These are phyloP conservation scores for Hypercompe scribonia DNA, from an alignment of 2,888 invertebrate genomes.

Conservation along the genomic window DNA sequence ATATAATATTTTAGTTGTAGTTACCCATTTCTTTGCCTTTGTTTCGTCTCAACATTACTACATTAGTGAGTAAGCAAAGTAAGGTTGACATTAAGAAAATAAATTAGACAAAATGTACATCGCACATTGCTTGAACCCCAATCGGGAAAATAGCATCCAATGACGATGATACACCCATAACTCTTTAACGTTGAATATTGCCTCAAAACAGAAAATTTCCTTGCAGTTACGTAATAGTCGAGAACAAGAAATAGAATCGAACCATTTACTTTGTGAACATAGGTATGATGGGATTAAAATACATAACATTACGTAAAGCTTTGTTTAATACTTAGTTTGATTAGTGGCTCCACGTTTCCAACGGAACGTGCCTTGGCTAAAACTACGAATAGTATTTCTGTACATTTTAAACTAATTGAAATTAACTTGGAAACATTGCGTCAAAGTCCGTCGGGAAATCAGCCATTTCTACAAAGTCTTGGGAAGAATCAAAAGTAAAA, in stretches of 20 bases:
- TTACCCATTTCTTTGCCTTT: too few species aligned
- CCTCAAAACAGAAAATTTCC: not conserved
- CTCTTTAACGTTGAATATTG: not conserved
- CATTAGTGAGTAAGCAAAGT: too few species aligned
- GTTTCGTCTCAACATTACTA: too few species aligned
- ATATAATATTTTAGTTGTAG: too few species aligned
- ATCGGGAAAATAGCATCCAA: too few species aligned
- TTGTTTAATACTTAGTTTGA: not conserved
- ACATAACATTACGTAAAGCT: not conserved
- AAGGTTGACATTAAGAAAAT: too few species aligned
- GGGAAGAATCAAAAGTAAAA: not conserved
- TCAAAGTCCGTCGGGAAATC: not conserved
- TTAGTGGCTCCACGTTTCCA: not conserved
- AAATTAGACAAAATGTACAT: too few species aligned
- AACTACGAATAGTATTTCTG: constrained; percentile 28
- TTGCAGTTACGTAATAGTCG: not conserved
- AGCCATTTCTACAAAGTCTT: not conserved
- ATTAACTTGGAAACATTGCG: not conserved
- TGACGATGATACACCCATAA: not conserved
- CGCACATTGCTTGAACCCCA: too few species aligned
- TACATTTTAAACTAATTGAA: constrained; percentile 1
- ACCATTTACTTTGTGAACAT: too few species aligned
- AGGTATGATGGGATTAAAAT: too few species aligned
- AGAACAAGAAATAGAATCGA: too few species aligned
- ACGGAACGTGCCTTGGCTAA: constrained; percentile 32